Base-by-base conservation (phyloP, 2,797 vertebrate species). In the Tinamus major region DNA sequence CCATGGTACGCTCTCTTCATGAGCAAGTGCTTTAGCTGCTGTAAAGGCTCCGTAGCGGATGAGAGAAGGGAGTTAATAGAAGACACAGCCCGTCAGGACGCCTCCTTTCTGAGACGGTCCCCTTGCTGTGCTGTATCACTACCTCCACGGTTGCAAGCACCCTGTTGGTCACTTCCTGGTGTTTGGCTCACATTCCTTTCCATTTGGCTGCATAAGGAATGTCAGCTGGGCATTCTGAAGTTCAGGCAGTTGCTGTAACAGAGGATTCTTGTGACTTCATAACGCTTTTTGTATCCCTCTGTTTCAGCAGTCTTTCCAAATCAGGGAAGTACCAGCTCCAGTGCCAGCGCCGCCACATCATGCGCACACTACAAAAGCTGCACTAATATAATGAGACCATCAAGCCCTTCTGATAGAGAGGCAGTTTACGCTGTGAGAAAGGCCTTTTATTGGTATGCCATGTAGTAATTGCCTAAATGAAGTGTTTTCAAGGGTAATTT, bases 71-170 rank as follows among this genome's bases (percentile, higher is more conserved):
- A 20, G 23, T 56, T n/a, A 17, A 13, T 9, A 61, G 69, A 77
- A 85, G 69, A 15, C 8, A 13, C 10, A 33, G 4, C 53, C 35
- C 0, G 0, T 77, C 37, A 33, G 10, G 46, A 17, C 11, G 5
- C 65, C 13, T 71, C 58, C 31, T 72, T 58, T 13, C 12, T 39
- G 61, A 63, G 42, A 49, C 75, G 33, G 58, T 42, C 35, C 0
- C 0, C 27, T 74, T 0, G 0, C 13, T 2, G 5, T 11, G 16
- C 6, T 49, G 53, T 55, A 23, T 20, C 2, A 0, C 23, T 26
- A 18, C 44, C 41, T 87, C 9, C 62, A 26, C 48, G 41, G 23
- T 49, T 44, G 2, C 21, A 18, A 1, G 2, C 9, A 17, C 13
- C 1, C 1, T 31, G 0, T 51, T 46, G 33, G 20, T 61, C 16